A percentile compares a stretch with the other conserved stretches of the same genome.
phyloP scores from a whole-genome alignment of 2,113 vertebrate species.

The Sminthopsis crassicaudata region DNA sequence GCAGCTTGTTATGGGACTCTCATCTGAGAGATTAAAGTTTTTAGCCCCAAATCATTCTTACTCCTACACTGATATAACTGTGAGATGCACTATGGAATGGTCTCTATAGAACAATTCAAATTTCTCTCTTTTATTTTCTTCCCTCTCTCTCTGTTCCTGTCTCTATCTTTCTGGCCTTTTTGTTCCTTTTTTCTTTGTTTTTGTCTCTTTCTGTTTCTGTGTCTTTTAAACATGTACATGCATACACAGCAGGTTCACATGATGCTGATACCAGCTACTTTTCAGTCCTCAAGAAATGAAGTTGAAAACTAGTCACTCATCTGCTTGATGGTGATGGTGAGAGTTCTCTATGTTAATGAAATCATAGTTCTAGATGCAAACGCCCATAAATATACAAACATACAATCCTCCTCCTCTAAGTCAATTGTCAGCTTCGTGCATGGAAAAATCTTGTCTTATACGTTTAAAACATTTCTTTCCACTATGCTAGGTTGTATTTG shows the following conservation, averaged over 20 bases:
- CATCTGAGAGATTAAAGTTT: not conserved
- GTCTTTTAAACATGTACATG: not conserved
- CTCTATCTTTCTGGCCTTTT: no score
- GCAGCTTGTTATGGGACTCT: not conserved
- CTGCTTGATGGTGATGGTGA: not conserved
- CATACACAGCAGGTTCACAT: not conserved
- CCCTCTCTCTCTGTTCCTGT: no score
- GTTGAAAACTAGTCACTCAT: not conserved
- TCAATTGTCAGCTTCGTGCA: not conserved
- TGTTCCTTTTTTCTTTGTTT: no score
- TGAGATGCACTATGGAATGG: not conserved
- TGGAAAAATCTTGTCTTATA: not conserved
- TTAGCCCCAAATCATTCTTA: no score
- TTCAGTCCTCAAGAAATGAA: not conserved
- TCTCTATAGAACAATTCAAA: not conserved
- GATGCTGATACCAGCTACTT: not conserved
- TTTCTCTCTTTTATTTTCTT: not conserved
- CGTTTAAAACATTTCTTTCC: not conserved
- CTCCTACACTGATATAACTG: not conserved
- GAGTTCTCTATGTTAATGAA: not conserved
- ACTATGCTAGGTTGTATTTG: not conserved
- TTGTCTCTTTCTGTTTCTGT: no score
- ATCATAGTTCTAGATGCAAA: not conserved
- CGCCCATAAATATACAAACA: not conserved
- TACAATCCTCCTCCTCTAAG: not conserved